Evolutionary conservation across 2,888 invertebrate species (phyloP).

Genomic region (Parapristionchus giblindavisi): DNA sequence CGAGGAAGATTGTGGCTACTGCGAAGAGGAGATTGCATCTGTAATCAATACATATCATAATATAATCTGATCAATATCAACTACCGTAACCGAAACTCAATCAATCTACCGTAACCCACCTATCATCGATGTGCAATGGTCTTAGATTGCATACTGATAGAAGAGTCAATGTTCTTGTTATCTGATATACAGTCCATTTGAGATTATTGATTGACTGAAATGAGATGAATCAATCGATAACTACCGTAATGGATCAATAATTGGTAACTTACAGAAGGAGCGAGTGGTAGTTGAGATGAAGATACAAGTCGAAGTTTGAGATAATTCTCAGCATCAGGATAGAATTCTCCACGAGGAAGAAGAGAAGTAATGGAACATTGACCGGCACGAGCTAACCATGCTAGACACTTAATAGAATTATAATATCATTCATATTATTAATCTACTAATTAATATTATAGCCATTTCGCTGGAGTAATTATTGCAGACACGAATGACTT

Average conservation of each 20-base stretch:
- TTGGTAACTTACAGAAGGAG: not conserved
- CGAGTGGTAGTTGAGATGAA: not conserved
- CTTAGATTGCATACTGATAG: not conserved
- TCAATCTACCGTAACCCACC: no score
- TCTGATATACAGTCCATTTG: not conserved
- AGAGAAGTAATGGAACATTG: conserved; percentile 11
- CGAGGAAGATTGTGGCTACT: conserved; percentile 15
- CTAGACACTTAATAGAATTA: conserved; percentile 33
- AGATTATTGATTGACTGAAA: no score
- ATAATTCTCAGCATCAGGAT: conserved; percentile 26
- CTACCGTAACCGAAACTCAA: not conserved
- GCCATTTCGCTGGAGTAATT: no score
- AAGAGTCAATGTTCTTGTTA: not conserved
- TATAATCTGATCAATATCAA: not conserved
- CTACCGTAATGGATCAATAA: not conserved
- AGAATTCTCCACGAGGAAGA: conserved; percentile 15
- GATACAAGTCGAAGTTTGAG: not conserved
- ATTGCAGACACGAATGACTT: no score
- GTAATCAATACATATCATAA: not conserved
- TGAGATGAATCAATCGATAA: no score
- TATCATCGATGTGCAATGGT: not conserved
- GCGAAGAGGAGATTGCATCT: conserved; percentile 27
- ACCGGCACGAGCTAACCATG: conserved; percentile 28
- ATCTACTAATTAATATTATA: no score
- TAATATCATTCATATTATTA: no score